Percentiles rank a stretch among this genome's conserved stretches.
phyloP scores from a whole-genome alignment of 1,140 invertebrate species.

The Ephestia elutella region DNA sequence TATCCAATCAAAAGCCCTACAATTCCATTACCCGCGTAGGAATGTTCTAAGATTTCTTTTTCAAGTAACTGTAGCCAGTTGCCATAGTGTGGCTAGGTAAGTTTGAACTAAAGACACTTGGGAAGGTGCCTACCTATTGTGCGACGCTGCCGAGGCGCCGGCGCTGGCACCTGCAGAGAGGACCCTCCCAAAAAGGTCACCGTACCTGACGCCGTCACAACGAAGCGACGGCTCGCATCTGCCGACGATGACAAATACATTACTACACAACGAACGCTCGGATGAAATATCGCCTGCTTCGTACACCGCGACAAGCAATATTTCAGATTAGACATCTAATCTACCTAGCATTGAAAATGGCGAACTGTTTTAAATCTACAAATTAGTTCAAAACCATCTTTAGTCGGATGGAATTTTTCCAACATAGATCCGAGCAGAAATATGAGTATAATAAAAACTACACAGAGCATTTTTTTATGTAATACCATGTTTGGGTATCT shows the following conservation, averaged over 20 bases:
- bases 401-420: too few relatives aligned
- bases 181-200: conserved; percentile 4
- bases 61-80: not conserved
- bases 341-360: too few relatives aligned
- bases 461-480: too few relatives aligned
- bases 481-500: too few relatives aligned
- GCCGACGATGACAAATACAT: conserved; percentile 1
- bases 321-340: too few relatives aligned
- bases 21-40: not conserved
- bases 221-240: not conserved
- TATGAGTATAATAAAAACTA: too few relatives aligned
- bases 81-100: not conserved
- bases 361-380: too few relatives aligned
- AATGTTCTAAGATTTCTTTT: not conserved
- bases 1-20: not conserved
- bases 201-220: not conserved
- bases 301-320: too few relatives aligned
- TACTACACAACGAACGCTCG: not conserved
- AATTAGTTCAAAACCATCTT: too few relatives aligned
- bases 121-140: not conserved
- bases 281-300: not conserved
- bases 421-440: too few relatives aligned
- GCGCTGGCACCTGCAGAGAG: not conserved
- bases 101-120: not conserved
- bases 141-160: not conserved